These are phyloP conservation scores for Xylota sylvarum DNA, from an alignment of 2,888 invertebrate species.

Conservation along the genomic window DNA sequence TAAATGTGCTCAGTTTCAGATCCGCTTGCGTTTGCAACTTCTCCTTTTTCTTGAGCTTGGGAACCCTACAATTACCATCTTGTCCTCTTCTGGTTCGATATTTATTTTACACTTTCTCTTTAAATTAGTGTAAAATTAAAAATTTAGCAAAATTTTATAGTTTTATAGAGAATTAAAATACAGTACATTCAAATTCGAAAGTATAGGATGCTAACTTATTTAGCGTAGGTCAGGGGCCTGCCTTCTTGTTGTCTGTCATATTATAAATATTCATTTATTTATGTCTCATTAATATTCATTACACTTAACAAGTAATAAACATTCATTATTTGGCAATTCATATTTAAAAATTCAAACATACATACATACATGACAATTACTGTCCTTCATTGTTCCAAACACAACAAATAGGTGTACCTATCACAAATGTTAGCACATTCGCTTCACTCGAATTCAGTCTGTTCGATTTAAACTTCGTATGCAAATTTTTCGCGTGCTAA, in stretches of 20 bases:
- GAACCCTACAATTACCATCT: no score
- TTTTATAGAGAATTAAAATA: no score
- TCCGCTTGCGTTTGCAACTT: no score
- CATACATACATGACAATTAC: constrained; percentile 25
- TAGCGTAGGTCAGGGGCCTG: constrained; percentile 29
- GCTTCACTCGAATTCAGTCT: constrained; percentile 33
- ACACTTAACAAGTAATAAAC: constrained; percentile 38
- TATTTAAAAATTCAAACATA: constrained; percentile 62
- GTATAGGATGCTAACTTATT: not conserved
- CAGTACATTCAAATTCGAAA: no score
- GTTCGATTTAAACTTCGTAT: constrained; percentile 32
- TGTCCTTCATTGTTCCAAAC: constrained; percentile 64
- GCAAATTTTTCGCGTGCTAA: constrained; percentile 53
- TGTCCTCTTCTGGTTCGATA: no score
- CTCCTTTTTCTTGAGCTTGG: no score
- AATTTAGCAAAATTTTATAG: no score
- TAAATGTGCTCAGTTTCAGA: no score
- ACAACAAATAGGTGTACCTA: constrained; percentile 35
- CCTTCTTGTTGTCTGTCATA: constrained; percentile 2
- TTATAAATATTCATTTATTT: constrained; percentile 36
- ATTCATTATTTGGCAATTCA: constrained; percentile 60
- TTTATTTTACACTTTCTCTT: no score
- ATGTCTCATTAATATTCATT: constrained; percentile 64
- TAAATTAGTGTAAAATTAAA: no score
- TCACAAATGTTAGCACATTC: constrained; percentile 25